Conservation (phyloP, 2,113 vertebrate genomes). For the Columba livia region DNA sequence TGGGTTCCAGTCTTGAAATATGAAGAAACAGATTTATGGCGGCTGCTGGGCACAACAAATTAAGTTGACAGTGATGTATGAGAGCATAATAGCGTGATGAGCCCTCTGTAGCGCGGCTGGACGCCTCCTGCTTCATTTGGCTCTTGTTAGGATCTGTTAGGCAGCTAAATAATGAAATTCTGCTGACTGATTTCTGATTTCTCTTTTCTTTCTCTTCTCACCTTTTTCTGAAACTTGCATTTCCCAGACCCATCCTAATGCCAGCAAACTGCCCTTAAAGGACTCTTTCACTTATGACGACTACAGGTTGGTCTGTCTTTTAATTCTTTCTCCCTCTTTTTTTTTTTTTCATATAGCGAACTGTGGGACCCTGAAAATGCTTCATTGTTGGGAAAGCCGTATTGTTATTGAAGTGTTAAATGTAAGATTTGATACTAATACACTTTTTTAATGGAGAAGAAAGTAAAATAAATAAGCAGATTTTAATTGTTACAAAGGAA, state of each 20-base stretch:
- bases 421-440: not conserved
- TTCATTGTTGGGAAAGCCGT: not conserved
- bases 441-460: not conserved
- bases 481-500: conserved; percentile 2
- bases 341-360: not conserved
- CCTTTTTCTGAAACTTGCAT: conserved; percentile 65
- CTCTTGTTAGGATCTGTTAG: conserved; percentile 92
- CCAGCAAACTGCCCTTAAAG: conserved; percentile 96
- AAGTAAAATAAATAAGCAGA: not conserved
- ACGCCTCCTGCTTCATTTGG: conserved; percentile 85
- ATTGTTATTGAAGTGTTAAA: not conserved
- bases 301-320: conserved; percentile 90
- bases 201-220: conserved; percentile 57
- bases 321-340: not conserved
- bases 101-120: conserved; percentile 79
- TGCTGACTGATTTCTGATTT: conserved; percentile 84
- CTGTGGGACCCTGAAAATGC: not conserved
- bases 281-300: conserved; percentile 98
- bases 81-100: conserved; percentile 85
- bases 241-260: conserved; percentile 93
- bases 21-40: conserved; percentile 95
- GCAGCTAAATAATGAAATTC: conserved; percentile 89
- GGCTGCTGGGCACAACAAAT: conserved; percentile 95
- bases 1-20: conserved; percentile 83
- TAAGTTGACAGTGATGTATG: conserved; percentile 98